phyloP scores from a whole-genome alignment of 2,797 vertebrate species.

The Sparus aurata region DNA sequence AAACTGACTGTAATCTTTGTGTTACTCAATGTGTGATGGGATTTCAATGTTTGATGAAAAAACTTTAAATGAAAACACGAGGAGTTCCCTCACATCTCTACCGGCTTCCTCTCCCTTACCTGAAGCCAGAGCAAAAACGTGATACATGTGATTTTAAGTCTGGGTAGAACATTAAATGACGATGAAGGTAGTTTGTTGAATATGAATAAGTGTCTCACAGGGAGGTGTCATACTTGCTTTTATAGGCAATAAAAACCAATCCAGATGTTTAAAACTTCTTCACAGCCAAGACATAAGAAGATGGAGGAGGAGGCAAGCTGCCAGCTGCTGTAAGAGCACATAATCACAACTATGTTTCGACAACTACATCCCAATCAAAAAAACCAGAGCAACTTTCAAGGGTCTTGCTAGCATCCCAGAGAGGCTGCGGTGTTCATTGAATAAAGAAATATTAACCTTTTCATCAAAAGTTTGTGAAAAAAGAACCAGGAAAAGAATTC shows the following conservation, averaged over 20 bases:
- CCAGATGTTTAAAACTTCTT: conserved; percentile 16
- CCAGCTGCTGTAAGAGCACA: conserved; percentile 22
- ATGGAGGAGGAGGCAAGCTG: conserved; percentile 4
- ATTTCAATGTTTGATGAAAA: conserved; percentile 26
- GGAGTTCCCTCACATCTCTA: conserved; percentile 6
- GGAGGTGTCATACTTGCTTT: conserved; percentile 7
- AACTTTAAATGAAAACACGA: conserved; percentile 16
- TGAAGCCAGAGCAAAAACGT: conserved; percentile 11
- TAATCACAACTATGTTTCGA: conserved; percentile 4
- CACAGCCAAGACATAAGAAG: conserved; percentile 8
- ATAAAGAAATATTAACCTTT: no score
- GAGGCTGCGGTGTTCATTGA: no score
- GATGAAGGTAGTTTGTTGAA: conserved; percentile 43
- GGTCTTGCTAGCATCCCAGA: no score
- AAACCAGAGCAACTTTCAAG: background rate
- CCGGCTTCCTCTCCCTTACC: conserved; percentile 12
- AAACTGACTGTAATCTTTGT: background rate
- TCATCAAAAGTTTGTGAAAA: no score
- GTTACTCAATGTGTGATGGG: conserved; percentile 18
- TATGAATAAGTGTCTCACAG: conserved; percentile 30
- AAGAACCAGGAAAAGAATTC: no score
- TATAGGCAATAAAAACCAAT: conserved; percentile 49
- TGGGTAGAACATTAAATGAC: conserved; percentile 40
- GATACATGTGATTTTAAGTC: conserved; percentile 46
- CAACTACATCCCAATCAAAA: conserved; percentile 10